Evolutionary conservation across 2,888 invertebrate genomes (phyloP).

Genomic region (Cryptus viduatorius): DNA sequence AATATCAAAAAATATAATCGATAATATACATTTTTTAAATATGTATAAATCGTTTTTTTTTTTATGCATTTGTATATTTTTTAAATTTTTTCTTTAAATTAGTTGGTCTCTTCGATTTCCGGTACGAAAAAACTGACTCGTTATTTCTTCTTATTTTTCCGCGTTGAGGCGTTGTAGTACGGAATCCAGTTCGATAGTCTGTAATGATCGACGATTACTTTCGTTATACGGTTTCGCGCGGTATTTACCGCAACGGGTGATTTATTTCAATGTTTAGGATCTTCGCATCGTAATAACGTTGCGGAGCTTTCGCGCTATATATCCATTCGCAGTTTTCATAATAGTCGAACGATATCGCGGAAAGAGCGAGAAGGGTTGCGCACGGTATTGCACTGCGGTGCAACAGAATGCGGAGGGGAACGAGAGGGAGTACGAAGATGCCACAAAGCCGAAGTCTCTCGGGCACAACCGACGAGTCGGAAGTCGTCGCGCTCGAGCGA

Average conservation of each 20-base stretch:
- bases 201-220: conserved; percentile 2
- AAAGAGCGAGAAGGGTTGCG: neutral
- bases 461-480: conserved; percentile 52
- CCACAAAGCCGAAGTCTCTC: conserved; percentile 6
- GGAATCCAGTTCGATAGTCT: conserved; percentile 6
- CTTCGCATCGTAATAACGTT: neutral
- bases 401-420: conserved; percentile 1
- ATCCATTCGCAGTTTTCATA: neutral
- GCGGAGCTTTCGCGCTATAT: conserved; percentile 3
- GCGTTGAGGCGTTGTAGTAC: neutral
- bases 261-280: conserved; percentile 22
- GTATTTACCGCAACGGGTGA: conserved; percentile 22
- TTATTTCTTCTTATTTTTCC: neutral
- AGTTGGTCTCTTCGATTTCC: neutral
- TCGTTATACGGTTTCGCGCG: neutral
- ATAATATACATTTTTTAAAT: too few relatives aligned
- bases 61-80: neutral
- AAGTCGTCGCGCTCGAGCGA: conserved; percentile 66
- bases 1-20: too few relatives aligned
- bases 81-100: too few relatives aligned
- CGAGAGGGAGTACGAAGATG: conserved; percentile 10
- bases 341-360: conserved; percentile 5
- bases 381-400: neutral
- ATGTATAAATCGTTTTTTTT: too few relatives aligned
- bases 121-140: neutral